Evolutionary conservation across 2,888 invertebrate species (phyloP).

Genomic region (Drosophila recens): DNA sequence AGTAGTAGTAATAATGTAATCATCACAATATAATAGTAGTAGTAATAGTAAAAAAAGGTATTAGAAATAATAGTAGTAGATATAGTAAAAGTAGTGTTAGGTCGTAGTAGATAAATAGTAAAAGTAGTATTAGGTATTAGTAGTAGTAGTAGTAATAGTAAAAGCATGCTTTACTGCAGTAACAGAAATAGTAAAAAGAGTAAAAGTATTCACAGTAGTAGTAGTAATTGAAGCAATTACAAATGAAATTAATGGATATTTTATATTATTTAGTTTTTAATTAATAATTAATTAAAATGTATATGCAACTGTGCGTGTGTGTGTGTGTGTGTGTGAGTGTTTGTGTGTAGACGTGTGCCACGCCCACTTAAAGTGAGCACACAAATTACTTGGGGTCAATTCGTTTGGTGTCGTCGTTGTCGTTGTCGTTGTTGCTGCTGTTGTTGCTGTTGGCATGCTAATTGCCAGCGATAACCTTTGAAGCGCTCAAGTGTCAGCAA

Average conservation of each 20-base stretch:
- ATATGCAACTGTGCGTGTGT: not conserved
- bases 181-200: no score
- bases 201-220: no score
- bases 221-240: not conserved
- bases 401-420: constrained; percentile 16
- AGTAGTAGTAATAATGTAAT: not conserved
- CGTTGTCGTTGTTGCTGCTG: constrained; percentile 8
- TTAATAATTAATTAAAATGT: no score
- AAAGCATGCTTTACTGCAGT: no score
- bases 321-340: not conserved
- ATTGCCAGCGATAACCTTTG: constrained; percentile 68
- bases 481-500: constrained; percentile 55
- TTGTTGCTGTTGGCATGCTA: constrained; percentile 57
- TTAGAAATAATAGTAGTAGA: not conserved
- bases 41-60: not conserved
- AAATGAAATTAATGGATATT: no score
- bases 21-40: not conserved
- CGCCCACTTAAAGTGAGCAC: constrained; percentile 7
- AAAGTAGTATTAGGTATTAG: not conserved
- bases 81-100: not conserved
- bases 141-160: not conserved
- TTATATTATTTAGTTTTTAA: no score
- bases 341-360: not conserved
- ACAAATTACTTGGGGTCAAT: constrained; percentile 36
- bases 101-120: not conserved